Evolutionary conservation across 2,113 vertebrate genomes (phyloP).

Genomic region (Saguinus imperator): DNA sequence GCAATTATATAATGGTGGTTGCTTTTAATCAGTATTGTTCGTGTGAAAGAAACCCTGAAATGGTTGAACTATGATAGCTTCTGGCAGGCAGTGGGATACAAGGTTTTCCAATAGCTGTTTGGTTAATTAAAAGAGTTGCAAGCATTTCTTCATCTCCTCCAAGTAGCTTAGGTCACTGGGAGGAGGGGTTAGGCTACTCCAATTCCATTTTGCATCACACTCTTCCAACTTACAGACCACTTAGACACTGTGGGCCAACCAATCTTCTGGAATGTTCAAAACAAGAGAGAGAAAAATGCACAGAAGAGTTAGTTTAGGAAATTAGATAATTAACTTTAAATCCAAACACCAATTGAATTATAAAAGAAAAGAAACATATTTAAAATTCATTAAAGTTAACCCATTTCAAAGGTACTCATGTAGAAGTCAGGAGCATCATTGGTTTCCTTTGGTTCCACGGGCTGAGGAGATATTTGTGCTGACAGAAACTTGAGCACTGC

Average conservation of each 20-base stretch:
- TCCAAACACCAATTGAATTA: background rate
- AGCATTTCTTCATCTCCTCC: slow-evolving; percentile 49
- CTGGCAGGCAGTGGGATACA: slow-evolving; percentile 42
- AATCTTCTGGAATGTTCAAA: background rate
- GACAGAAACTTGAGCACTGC: background rate
- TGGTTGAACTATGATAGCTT: slow-evolving; percentile 62
- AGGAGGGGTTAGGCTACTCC: background rate
- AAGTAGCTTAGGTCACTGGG: slow-evolving; percentile 31
- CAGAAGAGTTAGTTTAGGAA: slow-evolving; percentile 3
- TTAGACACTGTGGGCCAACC: background rate
- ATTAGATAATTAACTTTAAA: slow-evolving; percentile 13
- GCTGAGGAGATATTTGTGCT: too few species aligned
- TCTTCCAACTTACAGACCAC: background rate
- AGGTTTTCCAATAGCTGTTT: slow-evolving; percentile 59
- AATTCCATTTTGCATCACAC: background rate
- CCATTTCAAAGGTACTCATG: background rate
- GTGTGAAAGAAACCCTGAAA: slow-evolving; percentile 73
- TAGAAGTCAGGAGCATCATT: too few species aligned
- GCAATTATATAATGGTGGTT: slow-evolving; percentile 51
- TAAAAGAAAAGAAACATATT: background rate
- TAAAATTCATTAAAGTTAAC: background rate
- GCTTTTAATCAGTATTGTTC: slow-evolving; percentile 76
- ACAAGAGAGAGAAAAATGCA: background rate
- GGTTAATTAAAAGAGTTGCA: slow-evolving; percentile 60
- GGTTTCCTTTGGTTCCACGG: background rate